phyloP scores from a whole-genome alignment of 1,140 invertebrate genomes.

The Bemisia tabaci region DNA sequence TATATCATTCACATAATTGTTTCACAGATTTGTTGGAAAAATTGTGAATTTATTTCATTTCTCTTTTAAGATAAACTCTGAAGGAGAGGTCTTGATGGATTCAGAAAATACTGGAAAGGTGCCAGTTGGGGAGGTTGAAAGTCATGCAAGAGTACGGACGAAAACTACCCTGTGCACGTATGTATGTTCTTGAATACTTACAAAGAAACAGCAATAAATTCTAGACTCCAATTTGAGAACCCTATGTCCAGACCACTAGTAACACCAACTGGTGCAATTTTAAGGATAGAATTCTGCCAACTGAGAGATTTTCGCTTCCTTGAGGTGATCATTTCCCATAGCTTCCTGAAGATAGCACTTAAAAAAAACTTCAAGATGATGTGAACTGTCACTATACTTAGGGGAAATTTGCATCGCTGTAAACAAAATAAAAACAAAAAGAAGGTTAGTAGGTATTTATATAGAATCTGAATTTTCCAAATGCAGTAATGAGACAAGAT shows the following conservation, averaged over 20 bases:
- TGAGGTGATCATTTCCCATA: slow-evolving; percentile 44
- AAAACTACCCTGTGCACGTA: no score
- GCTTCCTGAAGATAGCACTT: slow-evolving; percentile 45
- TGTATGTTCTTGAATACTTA: no score
- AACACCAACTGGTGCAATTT: slow-evolving; percentile 63
- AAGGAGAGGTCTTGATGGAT: no score
- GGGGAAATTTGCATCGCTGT: slow-evolving; percentile 65
- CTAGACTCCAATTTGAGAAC: slow-evolving; percentile 92
- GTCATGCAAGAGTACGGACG: no score
- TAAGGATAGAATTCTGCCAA: slow-evolving; percentile 47
- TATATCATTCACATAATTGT: no score
- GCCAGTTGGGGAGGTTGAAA: no score
- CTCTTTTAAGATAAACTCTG: no score
- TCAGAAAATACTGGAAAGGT: no score
- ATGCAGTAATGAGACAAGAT: slow-evolving; percentile 9
- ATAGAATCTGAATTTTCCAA: slow-evolving; percentile 4
- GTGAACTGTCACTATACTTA: slow-evolving; percentile 71
- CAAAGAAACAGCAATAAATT: slow-evolving; percentile 82
- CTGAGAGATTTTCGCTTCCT: slow-evolving; percentile 46
- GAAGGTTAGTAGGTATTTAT: slow-evolving; percentile 11
- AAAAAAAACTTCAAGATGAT: slow-evolving; percentile 69
- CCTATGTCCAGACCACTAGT: slow-evolving; percentile 92
- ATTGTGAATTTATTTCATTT: no score
- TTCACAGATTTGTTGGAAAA: no score
- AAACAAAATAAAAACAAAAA: slow-evolving; percentile 30